Evolutionary conservation across 2,797 vertebrate genomes (phyloP).

Genomic region (Hemibagrus guttatus): DNA sequence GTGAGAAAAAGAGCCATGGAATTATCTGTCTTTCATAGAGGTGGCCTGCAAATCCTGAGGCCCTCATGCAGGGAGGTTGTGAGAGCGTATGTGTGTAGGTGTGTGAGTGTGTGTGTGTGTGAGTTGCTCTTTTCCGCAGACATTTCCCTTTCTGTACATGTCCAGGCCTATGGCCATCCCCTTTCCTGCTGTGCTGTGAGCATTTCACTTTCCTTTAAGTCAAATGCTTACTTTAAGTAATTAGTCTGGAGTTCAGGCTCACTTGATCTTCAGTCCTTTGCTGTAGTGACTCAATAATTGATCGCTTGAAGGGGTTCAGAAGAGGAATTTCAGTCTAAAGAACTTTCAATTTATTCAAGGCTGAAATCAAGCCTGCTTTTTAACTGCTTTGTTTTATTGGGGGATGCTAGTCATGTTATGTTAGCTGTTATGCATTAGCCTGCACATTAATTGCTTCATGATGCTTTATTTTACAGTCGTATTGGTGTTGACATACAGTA

Average conservation of each 20-base stretch:
- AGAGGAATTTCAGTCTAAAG: constrained; percentile 5
- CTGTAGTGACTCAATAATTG: constrained; percentile 43
- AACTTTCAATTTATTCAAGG: constrained; percentile 7
- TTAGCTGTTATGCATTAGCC: not conserved
- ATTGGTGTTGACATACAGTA: not conserved
- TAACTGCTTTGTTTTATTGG: not conserved
- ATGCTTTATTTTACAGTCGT: not conserved
- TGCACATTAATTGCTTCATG: not conserved
- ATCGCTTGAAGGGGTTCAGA: constrained; percentile 34
- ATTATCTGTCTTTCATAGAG: constrained; percentile 44
- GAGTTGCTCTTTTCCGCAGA: constrained; percentile 26
- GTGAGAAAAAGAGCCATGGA: constrained; percentile 45
- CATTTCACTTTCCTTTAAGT: constrained; percentile 38
- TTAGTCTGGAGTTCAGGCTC: constrained; percentile 40
- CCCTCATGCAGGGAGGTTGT: constrained; percentile 35
- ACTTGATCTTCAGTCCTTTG: constrained; percentile 35
- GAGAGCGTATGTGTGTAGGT: not conserved
- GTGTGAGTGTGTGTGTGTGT: not conserved
- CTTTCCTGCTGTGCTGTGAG: constrained; percentile 9
- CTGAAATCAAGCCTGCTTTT: constrained; percentile 4
- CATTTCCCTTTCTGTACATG: constrained; percentile 10
- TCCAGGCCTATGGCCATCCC: constrained; percentile 25
- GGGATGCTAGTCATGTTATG: not conserved
- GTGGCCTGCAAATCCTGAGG: constrained; percentile 31
- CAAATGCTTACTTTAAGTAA: constrained; percentile 41